Evolutionary conservation across 2,113 vertebrate genomes (phyloP), one percentile per base, ranked within the genome.

Genomic region (Campylomormyrus numenius): DNA sequence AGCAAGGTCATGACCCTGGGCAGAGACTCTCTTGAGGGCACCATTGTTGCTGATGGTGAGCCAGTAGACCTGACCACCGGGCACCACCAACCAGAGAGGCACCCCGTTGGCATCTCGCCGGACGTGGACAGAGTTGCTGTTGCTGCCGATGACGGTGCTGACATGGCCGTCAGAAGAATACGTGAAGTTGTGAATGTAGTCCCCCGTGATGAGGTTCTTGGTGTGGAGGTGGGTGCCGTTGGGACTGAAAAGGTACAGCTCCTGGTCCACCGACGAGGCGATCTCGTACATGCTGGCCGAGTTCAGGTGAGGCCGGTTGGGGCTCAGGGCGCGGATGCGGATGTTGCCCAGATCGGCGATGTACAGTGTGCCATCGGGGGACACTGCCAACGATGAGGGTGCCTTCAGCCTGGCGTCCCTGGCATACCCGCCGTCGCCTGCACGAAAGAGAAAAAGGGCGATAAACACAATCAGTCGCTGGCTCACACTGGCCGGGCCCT

Each of bases 381-480:
- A 97, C 80, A 97, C 96, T 0, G 97, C 96, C 83, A 98, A 94
- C 3, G 97, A 97, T 1, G 96, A 96, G 15, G 97, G 97, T 0
- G 97, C 97, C 93, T 98, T 98, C 92, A 98, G 94, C 93, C 96
- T 97, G 21, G 96, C 97, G 46, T 98, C 97, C 91, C 97, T 97
- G 91, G 97, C 97, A 87, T 97, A 98, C 27, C 97, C 97, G 48
- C 97, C 97, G 49, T 98, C 97, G 90, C 97, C 97, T 98, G 91
- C 13, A 93, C 83, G 77, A 89, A 15, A 70, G 46, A 27, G 48
- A 27, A 48, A 15, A 62, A 15, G 19, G 85, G 6, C 1, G 13
- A 86, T 49, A 27, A 86, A 31, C 48, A 15, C 74, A 19, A 42
- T 80, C 35, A 3, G 74, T 42, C 74, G 5, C 35, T 6, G 15